phyloP scores from a whole-genome alignment of 1,140 invertebrate species.

The Armadillidium nasatum region DNA sequence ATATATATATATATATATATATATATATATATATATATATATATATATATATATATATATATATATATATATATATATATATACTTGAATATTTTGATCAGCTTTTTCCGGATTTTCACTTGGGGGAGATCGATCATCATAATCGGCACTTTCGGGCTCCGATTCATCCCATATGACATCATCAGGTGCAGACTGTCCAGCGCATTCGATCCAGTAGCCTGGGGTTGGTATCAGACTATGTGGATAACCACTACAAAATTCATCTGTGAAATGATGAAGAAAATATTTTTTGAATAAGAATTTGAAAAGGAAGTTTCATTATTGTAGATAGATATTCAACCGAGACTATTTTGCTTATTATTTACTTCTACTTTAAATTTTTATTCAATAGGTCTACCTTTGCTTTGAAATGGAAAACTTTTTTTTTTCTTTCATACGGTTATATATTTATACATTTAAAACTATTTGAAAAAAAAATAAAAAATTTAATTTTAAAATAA shows the following conservation, averaged over 20 bases:
- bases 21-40: conserved; percentile 20
- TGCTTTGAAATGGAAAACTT: too few relatives aligned
- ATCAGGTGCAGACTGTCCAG: conserved; percentile 67
- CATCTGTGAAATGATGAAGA: conserved; percentile 60
- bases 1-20: conserved; percentile 16
- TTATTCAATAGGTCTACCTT: too few relatives aligned
- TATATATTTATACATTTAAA: too few relatives aligned
- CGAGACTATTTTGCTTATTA: too few relatives aligned
- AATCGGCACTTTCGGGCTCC: conserved; percentile 56
- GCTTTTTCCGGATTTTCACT: conserved; percentile 41
- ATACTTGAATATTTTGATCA: conserved; percentile 49
- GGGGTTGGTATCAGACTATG: conserved; percentile 83
- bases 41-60: conserved; percentile 19
- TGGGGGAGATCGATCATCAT: conserved; percentile 40
- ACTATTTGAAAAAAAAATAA: too few relatives aligned
- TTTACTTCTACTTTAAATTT: too few relatives aligned
- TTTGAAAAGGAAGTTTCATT: too few relatives aligned
- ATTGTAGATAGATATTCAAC: too few relatives aligned
- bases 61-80: conserved; percentile 2
- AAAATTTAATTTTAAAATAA: too few relatives aligned
- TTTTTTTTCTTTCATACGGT: too few relatives aligned
- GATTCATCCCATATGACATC: conserved; percentile 81
- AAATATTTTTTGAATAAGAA: too few relatives aligned
- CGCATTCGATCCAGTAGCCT: conserved; percentile 93
- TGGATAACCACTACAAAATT: conserved; percentile 86